phyloP scores from a whole-genome alignment of 2,113 vertebrate genomes.

The Pogona vitticeps region DNA sequence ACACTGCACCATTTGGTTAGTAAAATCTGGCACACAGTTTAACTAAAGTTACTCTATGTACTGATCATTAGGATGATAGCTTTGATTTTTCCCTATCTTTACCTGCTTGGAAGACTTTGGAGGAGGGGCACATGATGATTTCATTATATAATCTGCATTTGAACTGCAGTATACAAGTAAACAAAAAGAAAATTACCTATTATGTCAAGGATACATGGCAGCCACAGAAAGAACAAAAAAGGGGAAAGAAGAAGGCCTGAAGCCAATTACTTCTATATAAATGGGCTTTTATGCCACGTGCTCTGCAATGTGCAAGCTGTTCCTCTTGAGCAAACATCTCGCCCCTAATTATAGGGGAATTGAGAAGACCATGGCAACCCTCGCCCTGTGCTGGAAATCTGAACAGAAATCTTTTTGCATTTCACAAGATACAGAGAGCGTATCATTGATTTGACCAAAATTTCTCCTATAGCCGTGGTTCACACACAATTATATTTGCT shows the following conservation, averaged over 20 bases:
- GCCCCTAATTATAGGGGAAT: conserved; percentile 33
- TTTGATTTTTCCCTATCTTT: background rate
- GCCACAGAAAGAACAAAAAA: conserved; percentile 24
- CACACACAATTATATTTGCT: conserved; percentile 1
- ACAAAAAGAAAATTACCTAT: conserved; percentile 39
- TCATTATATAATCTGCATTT: background rate
- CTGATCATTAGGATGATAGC: background rate
- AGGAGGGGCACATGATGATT: no score
- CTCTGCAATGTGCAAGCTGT: conserved; percentile 31
- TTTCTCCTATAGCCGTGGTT: conserved; percentile 1
- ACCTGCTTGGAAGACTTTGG: background rate
- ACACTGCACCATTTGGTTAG: background rate
- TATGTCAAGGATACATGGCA: conserved; percentile 26
- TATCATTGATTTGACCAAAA: conserved; percentile 30
- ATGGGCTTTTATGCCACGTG: conserved; percentile 44
- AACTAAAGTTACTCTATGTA: background rate
- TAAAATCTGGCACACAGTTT: background rate
- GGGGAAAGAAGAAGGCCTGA: conserved; percentile 1
- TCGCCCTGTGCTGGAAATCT: conserved; percentile 7
- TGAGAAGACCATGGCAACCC: conserved; percentile 23
- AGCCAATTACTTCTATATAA: conserved; percentile 36
- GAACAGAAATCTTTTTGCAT: conserved; percentile 26
- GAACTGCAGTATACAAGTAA: conserved; percentile 52
- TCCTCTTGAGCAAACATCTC: conserved; percentile 15
- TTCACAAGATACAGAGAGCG: conserved; percentile 31